Conservation (phyloP, 2,888 invertebrate species). For the Thysanoteuthis rhombus region DNA sequence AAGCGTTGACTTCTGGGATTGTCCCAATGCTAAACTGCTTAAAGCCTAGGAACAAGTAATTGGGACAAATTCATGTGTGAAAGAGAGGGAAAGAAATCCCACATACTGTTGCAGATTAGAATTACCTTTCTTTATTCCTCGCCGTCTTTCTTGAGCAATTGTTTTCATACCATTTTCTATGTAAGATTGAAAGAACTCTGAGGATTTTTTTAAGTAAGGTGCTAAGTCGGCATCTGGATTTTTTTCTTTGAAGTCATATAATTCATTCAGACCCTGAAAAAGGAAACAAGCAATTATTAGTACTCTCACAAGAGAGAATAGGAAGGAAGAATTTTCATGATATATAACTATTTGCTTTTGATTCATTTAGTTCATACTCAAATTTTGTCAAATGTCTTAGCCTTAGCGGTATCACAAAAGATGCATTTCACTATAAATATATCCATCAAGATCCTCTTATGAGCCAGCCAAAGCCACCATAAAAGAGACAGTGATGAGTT, state of each 20-base stretch:
- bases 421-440: too few species aligned
- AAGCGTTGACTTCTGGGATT: too few species aligned
- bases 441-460: too few species aligned
- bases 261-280: constrained; percentile 78
- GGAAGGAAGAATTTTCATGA: too few species aligned
- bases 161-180: constrained; percentile 81
- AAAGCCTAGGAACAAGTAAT: too few species aligned
- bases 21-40: too few species aligned
- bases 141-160: constrained; percentile 71
- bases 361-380: neutral
- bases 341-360: too few species aligned
- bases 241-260: constrained; percentile 82
- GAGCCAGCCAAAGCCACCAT: too few species aligned
- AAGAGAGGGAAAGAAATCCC: too few species aligned
- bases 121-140: constrained; percentile 34
- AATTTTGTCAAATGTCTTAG: neutral
- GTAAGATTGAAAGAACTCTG: constrained; percentile 86
- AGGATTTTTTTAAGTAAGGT: constrained; percentile 84
- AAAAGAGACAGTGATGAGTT: too few species aligned
- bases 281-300: neutral
- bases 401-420: too few species aligned
- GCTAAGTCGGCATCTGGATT: constrained; percentile 87
- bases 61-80: too few species aligned
- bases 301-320: neutral
- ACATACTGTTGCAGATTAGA: neutral